These are phyloP conservation scores for Pseudomyrmex gracilis DNA, from an alignment of 1,140 invertebrate genomes.

Conservation along the genomic window DNA sequence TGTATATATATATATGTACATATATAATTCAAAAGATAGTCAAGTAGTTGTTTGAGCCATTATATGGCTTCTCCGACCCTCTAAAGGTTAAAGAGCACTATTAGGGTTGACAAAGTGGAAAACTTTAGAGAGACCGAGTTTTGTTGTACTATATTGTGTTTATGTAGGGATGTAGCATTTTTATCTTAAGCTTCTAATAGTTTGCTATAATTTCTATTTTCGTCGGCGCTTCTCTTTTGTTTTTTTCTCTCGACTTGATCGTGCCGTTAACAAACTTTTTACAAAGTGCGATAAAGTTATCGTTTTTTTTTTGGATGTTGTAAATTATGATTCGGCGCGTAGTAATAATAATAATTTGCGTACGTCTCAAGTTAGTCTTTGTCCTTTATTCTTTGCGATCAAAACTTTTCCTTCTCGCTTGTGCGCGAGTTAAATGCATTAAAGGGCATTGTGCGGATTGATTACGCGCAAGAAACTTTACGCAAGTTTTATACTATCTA, in stretches of 20 bases:
- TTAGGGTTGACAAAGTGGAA: too few species aligned
- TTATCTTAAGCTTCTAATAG: not conserved
- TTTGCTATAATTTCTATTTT: conserved; percentile 40
- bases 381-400: not conserved
- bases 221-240: not conserved
- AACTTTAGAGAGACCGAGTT: too few species aligned
- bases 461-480: conserved; percentile 11
- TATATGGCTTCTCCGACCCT: too few species aligned
- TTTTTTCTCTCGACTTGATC: not conserved
- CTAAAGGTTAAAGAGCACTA: too few species aligned
- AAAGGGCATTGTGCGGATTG: conserved; percentile 4
- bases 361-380: conserved; percentile 16
- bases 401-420: not conserved
- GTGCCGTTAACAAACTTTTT: not conserved
- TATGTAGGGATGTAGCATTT: not conserved
- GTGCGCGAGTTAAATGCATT: conserved; percentile 2
- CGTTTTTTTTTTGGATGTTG: not conserved
- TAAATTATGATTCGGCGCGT: not conserved
- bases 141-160: not conserved
- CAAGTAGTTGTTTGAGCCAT: too few species aligned
- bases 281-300: not conserved
- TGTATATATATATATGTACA: too few species aligned
- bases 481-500: conserved; percentile 13
- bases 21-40: too few species aligned
- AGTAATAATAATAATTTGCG: not conserved